Base-by-base conservation (phyloP, 2,113 vertebrate genomes). In the Epinephelus lanceolatus region DNA sequence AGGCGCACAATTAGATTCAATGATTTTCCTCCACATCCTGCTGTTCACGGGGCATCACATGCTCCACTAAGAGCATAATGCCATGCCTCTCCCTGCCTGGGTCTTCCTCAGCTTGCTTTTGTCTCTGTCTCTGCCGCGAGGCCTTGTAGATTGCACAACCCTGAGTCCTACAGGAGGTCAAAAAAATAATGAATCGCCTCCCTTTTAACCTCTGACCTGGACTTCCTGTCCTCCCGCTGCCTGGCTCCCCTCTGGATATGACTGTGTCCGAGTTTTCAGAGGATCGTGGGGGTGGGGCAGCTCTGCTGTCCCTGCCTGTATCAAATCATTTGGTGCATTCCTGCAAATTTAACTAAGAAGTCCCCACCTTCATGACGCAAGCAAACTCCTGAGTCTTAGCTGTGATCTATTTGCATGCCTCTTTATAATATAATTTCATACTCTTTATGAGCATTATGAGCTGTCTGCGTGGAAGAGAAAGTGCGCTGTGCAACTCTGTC, bases 201-300 rank as follows among this genome's bases (percentile, higher is more conserved):
- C 76, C 75, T 72, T 57, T 84, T 92, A 70, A 95, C 88, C 93
- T 61, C 37, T 94, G 90, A 94, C 91, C 94, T 84, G 72, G 1
- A 80, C 87, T 94, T 94, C 94, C 93, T 94, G 88, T 88, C 67
- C 75, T 78, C 42, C 17, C 9, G 40, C 42, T 72, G 52, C 45
- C 52, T 65, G 60, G 8, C 37, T 78, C 55, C 85, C 90, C 60
- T 21, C 19, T 0, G 60, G 66, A 67, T 19, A 47, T 18, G 23
- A 15, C 56, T 8, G 2, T 27, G 18, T 21, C 25, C 0, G 30
- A 52, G 66, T 66, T 73, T 59, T 53, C 69, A 61, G 42, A 59
- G 71, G 23, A 80, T 37, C 6, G 4, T 51, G 69, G 74, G 76
- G 68, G 78, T 3, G 21, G 62, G 69, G 63, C 25, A 61, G 67